Conservation (phyloP, 1,140 invertebrate species). For the Saxidomus purpurata region DNA sequence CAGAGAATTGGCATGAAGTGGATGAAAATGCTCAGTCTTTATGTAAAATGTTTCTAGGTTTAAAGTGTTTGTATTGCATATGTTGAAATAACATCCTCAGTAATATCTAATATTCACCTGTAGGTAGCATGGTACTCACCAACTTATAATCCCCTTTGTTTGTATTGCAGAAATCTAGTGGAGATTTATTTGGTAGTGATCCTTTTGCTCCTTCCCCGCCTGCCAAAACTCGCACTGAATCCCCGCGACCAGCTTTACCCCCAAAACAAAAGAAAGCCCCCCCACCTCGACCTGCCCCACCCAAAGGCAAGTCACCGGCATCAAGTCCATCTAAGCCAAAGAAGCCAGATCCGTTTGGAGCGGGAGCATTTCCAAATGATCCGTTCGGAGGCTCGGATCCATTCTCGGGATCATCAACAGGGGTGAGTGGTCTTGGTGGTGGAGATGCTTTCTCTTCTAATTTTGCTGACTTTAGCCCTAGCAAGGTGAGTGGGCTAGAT, state of each 20-base stretch:
- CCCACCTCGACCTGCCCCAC: constrained; percentile 63
- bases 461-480: constrained; percentile 67
- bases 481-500: constrained; percentile 58
- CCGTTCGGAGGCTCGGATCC: constrained; percentile 63
- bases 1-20: no score
- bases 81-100: background rate
- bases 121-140: constrained; percentile 19
- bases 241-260: constrained; percentile 61
- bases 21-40: no score
- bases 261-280: constrained; percentile 69
- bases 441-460: constrained; percentile 58
- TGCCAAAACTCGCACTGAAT: constrained; percentile 59
- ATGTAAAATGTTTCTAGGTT: no score
- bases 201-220: constrained; percentile 60
- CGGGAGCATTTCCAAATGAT: constrained; percentile 56
- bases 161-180: constrained; percentile 60
- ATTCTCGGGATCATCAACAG: constrained; percentile 52
- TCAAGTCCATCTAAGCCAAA: constrained; percentile 61
- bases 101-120: background rate
- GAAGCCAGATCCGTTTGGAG: constrained; percentile 53
- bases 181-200: constrained; percentile 66
- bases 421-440: constrained; percentile 60
- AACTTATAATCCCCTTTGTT: constrained; percentile 25
- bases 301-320: constrained; percentile 43
- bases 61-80: background rate